phyloP scores from a whole-genome alignment of 2,888 invertebrate genomes.

The Tachina lurida region DNA sequence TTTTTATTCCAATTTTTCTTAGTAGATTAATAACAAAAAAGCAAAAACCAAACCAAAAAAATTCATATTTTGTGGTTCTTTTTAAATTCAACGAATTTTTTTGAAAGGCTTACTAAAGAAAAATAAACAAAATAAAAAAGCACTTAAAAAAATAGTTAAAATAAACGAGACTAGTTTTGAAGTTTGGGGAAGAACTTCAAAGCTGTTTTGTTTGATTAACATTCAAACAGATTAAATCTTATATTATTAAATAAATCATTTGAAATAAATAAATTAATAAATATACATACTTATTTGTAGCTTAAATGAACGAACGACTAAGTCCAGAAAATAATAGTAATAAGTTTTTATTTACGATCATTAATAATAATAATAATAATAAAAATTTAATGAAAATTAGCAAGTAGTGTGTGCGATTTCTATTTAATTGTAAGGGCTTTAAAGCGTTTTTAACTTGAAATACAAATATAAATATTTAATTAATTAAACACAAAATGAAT shows the following conservation, averaged over 20 bases:
- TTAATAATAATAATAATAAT: conserved; percentile 22
- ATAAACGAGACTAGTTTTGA: conserved; percentile 80
- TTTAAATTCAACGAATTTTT: conserved; percentile 65
- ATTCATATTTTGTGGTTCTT: conserved; percentile 51
- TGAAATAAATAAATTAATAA: conserved; percentile 10
- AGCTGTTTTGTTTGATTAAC: conserved; percentile 78
- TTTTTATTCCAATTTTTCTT: neutral
- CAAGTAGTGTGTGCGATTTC: conserved; percentile 71
- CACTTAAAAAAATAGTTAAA: conserved; percentile 23
- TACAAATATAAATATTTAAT: conserved; percentile 33
- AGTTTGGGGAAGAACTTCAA: conserved; percentile 83
- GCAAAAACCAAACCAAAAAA: neutral
- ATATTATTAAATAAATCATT: conserved; percentile 3
- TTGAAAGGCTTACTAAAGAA: conserved; percentile 36
- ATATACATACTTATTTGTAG: conserved; percentile 22
- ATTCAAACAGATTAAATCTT: conserved; percentile 44
- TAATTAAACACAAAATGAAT: conserved; percentile 25
- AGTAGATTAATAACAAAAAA: conserved; percentile 15
- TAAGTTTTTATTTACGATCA: conserved; percentile 57
- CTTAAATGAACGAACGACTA: conserved; percentile 18
- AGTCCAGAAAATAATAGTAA: conserved; percentile 35
- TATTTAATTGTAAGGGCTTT: conserved; percentile 74
- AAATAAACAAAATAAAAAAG: conserved; percentile 9
- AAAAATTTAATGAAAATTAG: conserved; percentile 55
- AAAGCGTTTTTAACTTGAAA: conserved; percentile 58